Evolutionary conservation across 2,113 vertebrate species (phyloP), one percentile per base, ranked within the genome.

Genomic region (Saccopteryx leptura): DNA sequence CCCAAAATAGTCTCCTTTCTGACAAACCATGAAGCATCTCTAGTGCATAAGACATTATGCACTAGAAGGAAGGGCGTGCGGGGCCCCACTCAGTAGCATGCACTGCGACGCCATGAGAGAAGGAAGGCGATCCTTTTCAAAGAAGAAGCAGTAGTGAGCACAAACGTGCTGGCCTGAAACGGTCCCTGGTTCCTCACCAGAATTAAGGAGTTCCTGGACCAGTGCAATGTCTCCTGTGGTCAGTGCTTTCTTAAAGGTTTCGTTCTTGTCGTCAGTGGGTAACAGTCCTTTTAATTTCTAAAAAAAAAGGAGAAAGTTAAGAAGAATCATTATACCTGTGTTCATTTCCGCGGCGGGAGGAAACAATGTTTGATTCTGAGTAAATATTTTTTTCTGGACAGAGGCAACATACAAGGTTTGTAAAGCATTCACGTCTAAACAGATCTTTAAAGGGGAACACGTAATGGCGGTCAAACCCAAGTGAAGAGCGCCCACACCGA

Each of bases 181-280:
- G 79, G 63, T 82, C 68, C n/a, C 28, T 90, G 24, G 92, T 96
- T 52, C 88, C 98, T 98, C 97, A 99, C 98, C 99, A 0, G 98
- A 98, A 93, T 98, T 98, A 97, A 99, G 97, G 63, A 99, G 98
- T 76, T 99, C 98, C 91, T 99, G 96, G 82, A 99, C 98, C 72
- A 98, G 85, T 0, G 96, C 74, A 81, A 97, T 91, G 97, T 99
- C 98, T 97, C 99, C 99, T 5, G 90, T 19, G 93, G 97, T 98
- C 74, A 99, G 98, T 94, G 99, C 99, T 92, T 96, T 98, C 98
- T 99, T 99, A 61, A 99, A 98, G 0, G 78, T 63, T 5, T 98
- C 98, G 12, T 96, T 97, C 94, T 97, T 98, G 39, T 98, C 97
- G 0, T 98, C 96, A 10, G 0, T 18, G 0, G 97, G 94, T 50